These are phyloP conservation scores for Drosophila parthenogenetica DNA, from an alignment of 2,888 invertebrate genomes.

Conservation along the genomic window DNA sequence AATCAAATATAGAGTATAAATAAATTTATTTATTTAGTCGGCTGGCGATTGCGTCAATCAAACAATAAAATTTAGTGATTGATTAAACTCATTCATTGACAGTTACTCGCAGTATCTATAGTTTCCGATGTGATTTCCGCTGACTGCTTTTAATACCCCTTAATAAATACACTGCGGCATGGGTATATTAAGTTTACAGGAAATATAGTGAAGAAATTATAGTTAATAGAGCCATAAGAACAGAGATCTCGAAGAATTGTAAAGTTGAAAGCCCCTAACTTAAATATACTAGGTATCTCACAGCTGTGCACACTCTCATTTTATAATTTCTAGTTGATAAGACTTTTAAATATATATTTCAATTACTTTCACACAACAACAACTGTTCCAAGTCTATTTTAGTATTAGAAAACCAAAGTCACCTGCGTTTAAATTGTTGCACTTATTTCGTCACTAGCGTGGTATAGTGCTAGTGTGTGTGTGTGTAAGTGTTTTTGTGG, in stretches of 20 bases:
- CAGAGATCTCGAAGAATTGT: too few species aligned
- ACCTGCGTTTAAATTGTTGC: conserved; percentile 6
- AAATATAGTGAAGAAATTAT: too few species aligned
- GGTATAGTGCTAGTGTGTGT: too few species aligned
- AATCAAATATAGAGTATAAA: background rate
- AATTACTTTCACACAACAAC: background rate
- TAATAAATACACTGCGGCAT: too few species aligned
- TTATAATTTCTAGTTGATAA: background rate
- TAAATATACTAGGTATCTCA: too few species aligned
- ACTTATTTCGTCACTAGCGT: conserved; percentile 2
- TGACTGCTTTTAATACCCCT: background rate
- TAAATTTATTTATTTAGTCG: conserved; percentile 4
- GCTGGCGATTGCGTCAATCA: conserved; percentile 8
- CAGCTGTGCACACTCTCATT: too few species aligned
- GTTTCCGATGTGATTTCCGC: conserved; percentile 16
- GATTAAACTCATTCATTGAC: background rate
- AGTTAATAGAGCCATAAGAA: too few species aligned
- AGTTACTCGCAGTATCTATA: conserved; percentile 3
- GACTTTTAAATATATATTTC: conserved; percentile 14
- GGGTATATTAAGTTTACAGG: too few species aligned
- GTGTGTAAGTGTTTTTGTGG: too few species aligned
- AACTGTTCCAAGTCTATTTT: conserved; percentile 5
- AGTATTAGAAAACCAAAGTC: conserved; percentile 1
- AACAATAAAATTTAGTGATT: conserved; percentile 1
- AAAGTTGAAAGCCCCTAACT: too few species aligned